These are phyloP conservation scores for Ostrea denselamellosa DNA, from an alignment of 1,140 invertebrate genomes.

Conservation along the genomic window DNA sequence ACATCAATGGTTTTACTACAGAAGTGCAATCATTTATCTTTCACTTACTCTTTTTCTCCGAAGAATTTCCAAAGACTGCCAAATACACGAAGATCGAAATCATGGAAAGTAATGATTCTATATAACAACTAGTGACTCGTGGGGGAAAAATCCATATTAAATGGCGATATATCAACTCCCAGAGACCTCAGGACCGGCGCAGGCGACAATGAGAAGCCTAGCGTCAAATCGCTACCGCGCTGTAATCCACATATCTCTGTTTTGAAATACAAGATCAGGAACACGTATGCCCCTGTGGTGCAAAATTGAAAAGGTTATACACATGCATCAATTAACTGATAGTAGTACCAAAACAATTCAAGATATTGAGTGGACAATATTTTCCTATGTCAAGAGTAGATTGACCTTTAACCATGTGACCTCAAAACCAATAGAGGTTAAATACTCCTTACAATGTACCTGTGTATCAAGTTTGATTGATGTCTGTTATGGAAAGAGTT, in stretches of 20 bases:
- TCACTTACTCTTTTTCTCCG: neutral
- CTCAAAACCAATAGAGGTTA: too few species aligned
- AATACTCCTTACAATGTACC: too few species aligned
- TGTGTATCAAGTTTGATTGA: too few species aligned
- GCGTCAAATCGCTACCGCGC: neutral
- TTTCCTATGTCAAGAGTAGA: too few species aligned
- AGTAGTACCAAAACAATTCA: too few species aligned
- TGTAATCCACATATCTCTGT: neutral
- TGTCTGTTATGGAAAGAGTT: too few species aligned
- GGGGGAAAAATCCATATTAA: conserved; percentile 29
- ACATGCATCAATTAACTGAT: too few species aligned
- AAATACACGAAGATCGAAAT: neutral
- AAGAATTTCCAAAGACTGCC: neutral
- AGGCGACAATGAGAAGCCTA: neutral
- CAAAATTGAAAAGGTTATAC: too few species aligned
- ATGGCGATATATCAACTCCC: neutral
- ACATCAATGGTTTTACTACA: too few species aligned
- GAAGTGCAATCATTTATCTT: neutral
- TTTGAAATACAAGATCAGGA: neutral
- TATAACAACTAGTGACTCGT: neutral
- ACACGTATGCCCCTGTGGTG: too few species aligned
- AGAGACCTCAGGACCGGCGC: neutral
- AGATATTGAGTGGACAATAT: too few species aligned
- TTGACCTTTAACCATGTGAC: too few species aligned
- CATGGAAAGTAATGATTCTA: conserved; percentile 9